A percentile compares a stretch with the other conserved stretches of the same genome.
phyloP scores from a whole-genome alignment of 2,113 vertebrate species.

The Notiomystis cincta region DNA sequence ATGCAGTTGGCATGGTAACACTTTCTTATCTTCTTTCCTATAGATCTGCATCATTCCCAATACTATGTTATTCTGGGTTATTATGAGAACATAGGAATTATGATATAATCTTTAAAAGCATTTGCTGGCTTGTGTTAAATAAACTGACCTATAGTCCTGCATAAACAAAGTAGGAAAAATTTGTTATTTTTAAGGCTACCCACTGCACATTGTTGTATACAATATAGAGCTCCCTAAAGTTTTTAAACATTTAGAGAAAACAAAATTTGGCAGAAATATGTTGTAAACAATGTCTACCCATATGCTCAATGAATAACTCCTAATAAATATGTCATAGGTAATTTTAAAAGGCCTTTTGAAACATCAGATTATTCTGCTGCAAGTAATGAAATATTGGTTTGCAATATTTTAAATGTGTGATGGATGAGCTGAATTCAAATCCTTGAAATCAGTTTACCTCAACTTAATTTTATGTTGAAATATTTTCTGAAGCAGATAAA shows the following conservation, averaged over 20 bases:
- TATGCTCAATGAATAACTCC: conserved; percentile 45
- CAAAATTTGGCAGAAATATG: conserved; percentile 43
- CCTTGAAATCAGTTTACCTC: conserved; percentile 30
- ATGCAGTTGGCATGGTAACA: conserved; percentile 3
- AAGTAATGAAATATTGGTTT: conserved; percentile 49
- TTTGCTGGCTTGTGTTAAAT: neutral
- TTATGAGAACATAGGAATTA: neutral
- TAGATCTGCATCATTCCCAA: neutral
- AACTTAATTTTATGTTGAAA: conserved; percentile 23
- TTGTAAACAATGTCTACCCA: conserved; percentile 43
- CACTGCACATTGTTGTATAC: neutral
- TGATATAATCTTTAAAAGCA: neutral
- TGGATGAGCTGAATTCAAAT: conserved; percentile 16
- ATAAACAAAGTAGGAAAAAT: neutral
- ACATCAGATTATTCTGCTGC: conserved; percentile 4
- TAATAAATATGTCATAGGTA: conserved; percentile 4
- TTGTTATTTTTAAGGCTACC: conserved; percentile 12
- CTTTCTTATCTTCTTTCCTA: neutral
- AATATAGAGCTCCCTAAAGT: neutral
- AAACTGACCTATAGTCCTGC: neutral
- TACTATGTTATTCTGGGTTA: neutral
- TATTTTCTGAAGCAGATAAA: neutral
- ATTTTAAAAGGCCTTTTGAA: conserved; percentile 42
- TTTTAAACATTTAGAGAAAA: conserved; percentile 56
- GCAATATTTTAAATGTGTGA: conserved; percentile 28